Evolutionary conservation across 1,140 invertebrate genomes (phyloP).

Genomic region (Aphis gossypii): DNA sequence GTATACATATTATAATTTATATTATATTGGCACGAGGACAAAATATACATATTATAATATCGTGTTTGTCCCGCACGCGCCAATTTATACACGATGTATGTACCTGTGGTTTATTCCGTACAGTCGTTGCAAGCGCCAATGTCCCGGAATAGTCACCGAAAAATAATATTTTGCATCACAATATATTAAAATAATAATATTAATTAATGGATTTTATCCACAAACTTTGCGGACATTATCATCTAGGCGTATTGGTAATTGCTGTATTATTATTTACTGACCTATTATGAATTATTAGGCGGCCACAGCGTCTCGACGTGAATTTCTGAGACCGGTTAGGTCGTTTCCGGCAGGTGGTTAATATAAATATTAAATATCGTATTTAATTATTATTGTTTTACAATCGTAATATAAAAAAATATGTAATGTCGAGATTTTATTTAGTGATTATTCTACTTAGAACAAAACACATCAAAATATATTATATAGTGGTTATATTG

Average conservation of each 20-base stretch:
- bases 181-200: not conserved
- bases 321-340: not conserved
- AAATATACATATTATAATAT: not conserved
- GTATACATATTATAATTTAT: not conserved
- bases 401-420: not conserved
- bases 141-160: not conserved
- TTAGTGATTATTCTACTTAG: not conserved
- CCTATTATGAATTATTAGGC: not conserved
- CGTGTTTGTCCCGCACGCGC: not conserved
- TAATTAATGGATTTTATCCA: not conserved
- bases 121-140: not conserved
- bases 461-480: not conserved
- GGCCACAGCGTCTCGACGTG: no score
- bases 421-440: not conserved
- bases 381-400: not conserved
- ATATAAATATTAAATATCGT: slow-evolving; percentile 11
- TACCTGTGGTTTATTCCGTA: no score
- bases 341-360: not conserved
- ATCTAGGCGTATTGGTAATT: not conserved
- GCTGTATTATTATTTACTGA: not conserved
- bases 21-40: slow-evolving; percentile 40
- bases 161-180: not conserved
- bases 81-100: not conserved
- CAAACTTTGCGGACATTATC: not conserved
- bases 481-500: not conserved